Conservation (phyloP, 2,113 vertebrate species). For the Sus scrofa region DNA sequence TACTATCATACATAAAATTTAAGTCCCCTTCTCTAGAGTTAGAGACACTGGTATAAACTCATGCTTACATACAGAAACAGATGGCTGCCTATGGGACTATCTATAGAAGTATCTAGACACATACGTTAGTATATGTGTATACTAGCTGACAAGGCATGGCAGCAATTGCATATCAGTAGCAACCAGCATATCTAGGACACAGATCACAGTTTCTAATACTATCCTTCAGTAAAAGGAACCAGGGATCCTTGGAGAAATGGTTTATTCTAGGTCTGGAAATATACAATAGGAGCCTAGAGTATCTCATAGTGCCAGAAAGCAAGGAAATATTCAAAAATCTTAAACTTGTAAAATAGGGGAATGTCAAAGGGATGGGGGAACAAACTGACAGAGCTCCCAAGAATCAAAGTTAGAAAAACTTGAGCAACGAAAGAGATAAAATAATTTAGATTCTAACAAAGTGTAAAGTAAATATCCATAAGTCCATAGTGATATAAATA, state of each 20-base stretch:
- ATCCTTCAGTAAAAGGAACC: background rate
- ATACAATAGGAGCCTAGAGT: background rate
- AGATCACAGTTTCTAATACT: background rate
- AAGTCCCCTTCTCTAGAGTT: background rate
- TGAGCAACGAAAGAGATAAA: background rate
- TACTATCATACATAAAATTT: background rate
- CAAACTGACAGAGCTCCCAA: background rate
- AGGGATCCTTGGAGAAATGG: background rate
- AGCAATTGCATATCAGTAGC: background rate
- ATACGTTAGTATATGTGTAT: background rate
- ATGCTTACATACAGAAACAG: background rate
- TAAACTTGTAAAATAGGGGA: background rate
- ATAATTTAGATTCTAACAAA: background rate
- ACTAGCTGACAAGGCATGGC: background rate
- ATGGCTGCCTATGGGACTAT: background rate
- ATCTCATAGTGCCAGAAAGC: background rate
- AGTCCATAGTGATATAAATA: background rate
- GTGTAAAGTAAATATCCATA: background rate
- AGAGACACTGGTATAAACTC: background rate
- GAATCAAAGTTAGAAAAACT: background rate
- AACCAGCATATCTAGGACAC: background rate
- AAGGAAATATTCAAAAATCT: background rate
- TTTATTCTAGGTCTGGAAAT: background rate
- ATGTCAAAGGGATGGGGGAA: background rate
- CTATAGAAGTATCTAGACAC: background rate